phyloP scores from a whole-genome alignment of 2,888 invertebrate genomes.

The Cataglyphis albicans region DNA sequence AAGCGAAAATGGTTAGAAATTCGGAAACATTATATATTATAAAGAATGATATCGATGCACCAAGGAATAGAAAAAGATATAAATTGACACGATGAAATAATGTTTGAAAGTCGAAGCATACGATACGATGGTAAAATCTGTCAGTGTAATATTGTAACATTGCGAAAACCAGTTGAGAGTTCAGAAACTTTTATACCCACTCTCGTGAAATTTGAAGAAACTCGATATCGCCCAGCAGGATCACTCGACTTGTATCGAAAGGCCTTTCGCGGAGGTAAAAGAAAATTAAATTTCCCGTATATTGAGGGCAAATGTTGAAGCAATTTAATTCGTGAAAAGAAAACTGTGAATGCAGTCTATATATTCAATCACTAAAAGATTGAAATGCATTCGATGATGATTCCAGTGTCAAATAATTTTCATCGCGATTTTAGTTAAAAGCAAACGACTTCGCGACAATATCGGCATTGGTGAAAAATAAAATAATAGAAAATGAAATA shows the following conservation, averaged over 20 bases:
- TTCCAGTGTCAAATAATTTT: not conserved
- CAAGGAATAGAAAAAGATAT: not conserved
- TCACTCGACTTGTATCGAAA: conserved; percentile 28
- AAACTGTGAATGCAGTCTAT: not conserved
- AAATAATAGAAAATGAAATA: conserved; percentile 9
- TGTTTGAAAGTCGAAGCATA: conserved; percentile 17
- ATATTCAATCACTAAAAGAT: not conserved
- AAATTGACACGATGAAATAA: conserved; percentile 22
- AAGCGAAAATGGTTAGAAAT: not conserved
- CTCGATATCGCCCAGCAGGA: conserved; percentile 47
- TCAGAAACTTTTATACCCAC: conserved; percentile 43
- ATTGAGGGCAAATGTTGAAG: conserved; percentile 42
- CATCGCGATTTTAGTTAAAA: not conserved
- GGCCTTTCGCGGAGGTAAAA: conserved; percentile 28
- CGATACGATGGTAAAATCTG: conserved; percentile 47
- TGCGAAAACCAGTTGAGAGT: conserved; percentile 40
- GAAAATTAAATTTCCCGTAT: conserved; percentile 47
- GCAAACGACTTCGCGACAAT: not conserved
- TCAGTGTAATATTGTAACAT: conserved; percentile 41
- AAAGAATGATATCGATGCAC: conserved; percentile 17
- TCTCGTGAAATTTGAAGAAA: conserved; percentile 40
- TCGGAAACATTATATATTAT: not conserved
- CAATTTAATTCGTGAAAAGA: conserved; percentile 46
- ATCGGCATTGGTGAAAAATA: conserved; percentile 10
- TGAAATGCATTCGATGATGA: not conserved